Evolutionary conservation across 1,140 invertebrate genomes (phyloP).

Genomic region (Zaprionus davidi): DNA sequence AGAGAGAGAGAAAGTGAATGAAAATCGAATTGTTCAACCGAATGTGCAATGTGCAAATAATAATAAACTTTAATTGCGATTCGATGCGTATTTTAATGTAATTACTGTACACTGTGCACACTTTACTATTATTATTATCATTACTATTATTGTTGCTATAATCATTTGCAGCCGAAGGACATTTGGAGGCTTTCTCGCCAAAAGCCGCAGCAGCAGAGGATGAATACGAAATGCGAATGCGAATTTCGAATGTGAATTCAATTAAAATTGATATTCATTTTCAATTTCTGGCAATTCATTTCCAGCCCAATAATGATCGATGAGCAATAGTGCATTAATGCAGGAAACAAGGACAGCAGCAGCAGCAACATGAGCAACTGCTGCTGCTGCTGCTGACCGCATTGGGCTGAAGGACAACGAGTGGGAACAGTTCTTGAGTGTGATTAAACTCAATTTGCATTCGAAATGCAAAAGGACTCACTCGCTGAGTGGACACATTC

Average conservation of each 20-base stretch:
- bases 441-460: slow-evolving; percentile 30
- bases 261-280: slow-evolving; percentile 18
- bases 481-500: slow-evolving; percentile 24
- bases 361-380: too few relatives aligned
- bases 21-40: slow-evolving; percentile 4
- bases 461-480: slow-evolving; percentile 11
- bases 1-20: not conserved
- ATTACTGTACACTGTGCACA: not conserved
- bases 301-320: slow-evolving; percentile 27
- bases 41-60: not conserved
- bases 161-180: not conserved
- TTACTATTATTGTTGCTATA: not conserved
- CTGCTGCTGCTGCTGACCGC: too few relatives aligned
- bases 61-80: slow-evolving; percentile 21
- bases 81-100: not conserved
- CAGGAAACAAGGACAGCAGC: not conserved
- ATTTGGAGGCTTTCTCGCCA: not conserved
- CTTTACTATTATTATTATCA: not conserved
- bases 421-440: slow-evolving; percentile 15
- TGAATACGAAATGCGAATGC: slow-evolving; percentile 16
- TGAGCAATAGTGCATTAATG: slow-evolving; percentile 5
- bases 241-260: slow-evolving; percentile 36
- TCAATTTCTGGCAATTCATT: slow-evolving; percentile 33
- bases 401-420: not conserved
- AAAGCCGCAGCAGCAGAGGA: too few relatives aligned